Evolutionary conservation across 92 coral and sea anemone species (phyloP).

Genomic region (Porites lobata): DNA sequence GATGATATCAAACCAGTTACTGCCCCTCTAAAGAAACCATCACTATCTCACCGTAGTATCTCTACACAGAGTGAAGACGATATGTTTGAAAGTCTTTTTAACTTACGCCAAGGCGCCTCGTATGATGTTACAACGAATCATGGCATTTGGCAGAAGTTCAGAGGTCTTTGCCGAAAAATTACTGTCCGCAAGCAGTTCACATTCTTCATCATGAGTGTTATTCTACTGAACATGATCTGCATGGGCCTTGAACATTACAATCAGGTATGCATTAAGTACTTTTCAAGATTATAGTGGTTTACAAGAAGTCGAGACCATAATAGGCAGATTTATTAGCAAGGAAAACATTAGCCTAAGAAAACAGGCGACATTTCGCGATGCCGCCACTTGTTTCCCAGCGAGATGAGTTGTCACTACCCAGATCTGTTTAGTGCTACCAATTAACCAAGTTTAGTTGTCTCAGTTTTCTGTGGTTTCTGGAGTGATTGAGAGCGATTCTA

Average conservation of each 20-base stretch:
- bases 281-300: not conserved
- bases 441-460: no score
- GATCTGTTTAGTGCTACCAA: no score
- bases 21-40: not conserved
- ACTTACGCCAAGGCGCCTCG: slow-evolving; percentile 85
- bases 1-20: slow-evolving; percentile 14
- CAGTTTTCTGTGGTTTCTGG: no score
- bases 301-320: no score
- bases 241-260: slow-evolving; percentile 94
- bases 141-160: slow-evolving; percentile 69
- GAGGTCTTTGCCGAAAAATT: slow-evolving; percentile 66
- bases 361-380: no score
- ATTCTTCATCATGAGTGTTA: slow-evolving; percentile 84
- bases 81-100: slow-evolving; percentile 88
- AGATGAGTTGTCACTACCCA: no score
- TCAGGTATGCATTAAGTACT: slow-evolving; percentile 66
- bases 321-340: no score
- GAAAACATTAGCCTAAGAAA: no score
- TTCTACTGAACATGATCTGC: slow-evolving; percentile 88
- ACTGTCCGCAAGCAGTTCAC: slow-evolving; percentile 80
- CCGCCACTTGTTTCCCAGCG: no score
- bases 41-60: not conserved
- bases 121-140: slow-evolving; percentile 77
- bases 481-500: no score
- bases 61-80: slow-evolving; percentile 62